Base-by-base conservation (phyloP, 2,888 invertebrate species). In the Yponomeuta evonymella region DNA sequence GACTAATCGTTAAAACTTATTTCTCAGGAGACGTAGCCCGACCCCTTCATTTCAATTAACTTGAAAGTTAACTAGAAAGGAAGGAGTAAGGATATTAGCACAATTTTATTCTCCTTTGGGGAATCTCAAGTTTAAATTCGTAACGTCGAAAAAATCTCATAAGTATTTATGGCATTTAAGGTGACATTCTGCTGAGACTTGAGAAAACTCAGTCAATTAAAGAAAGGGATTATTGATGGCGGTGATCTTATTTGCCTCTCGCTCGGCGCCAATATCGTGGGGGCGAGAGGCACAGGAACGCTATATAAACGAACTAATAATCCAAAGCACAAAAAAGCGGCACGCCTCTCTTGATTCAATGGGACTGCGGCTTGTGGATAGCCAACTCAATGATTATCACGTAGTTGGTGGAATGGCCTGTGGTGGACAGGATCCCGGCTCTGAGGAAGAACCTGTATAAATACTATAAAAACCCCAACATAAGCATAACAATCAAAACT, bases 331-430 rank as follows among this genome's bases (percentile, higher is more conserved):
- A 96, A 76, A 97, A 93, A 72, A 95, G 86, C 0, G 96, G 96
- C 0, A 96, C 95, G 48, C 96, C 96, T 12, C 96, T 90, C 81
- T 95, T 94, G 76, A 96, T 94, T 96, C 96, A 97, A 80, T 96
- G 96, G 75, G 94, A 86, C 70, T 94, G 93, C 2, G 94, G 93
- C 78, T 94, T 93, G 72, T 92, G 92, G 0, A 96, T 95, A 48
- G 94, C 91, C 75, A 97, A 83, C 77, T 93, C 93, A 80, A 96
- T 94, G 73, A 95, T 94, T 88, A 96, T 95, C 67, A 97, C 96
- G 82, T 96, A 97, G 90, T 97, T 97, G 70, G 96, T 96, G 71
- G 96, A 96, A 83, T 96, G 96, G 0, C 96, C 96, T 0, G 96
- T 96, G 1, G 96, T 96, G 71, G 96, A 96, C 33, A 97, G 87